phyloP scores from a whole-genome alignment of 1,140 invertebrate species.

The Marisa cornuarietis region DNA sequence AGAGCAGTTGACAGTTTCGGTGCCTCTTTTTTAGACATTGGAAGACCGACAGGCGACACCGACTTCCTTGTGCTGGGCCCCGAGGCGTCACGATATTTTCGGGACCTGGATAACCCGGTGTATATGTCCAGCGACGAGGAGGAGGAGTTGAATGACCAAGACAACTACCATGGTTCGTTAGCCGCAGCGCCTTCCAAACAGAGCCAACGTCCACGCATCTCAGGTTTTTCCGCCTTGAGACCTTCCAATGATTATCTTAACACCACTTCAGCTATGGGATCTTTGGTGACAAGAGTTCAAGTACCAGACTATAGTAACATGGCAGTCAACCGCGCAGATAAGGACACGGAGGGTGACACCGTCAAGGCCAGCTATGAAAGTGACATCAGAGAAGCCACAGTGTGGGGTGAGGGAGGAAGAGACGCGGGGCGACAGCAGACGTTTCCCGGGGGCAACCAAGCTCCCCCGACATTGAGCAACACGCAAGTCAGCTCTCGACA shows the following conservation, averaged over 20 bases:
- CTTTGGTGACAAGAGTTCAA: constrained; percentile 8
- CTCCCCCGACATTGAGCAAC: not conserved
- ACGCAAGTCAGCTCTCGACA: too few relatives aligned
- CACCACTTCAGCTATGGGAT: not conserved
- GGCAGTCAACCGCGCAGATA: not conserved
- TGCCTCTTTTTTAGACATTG: not conserved
- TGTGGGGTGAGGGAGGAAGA: too few relatives aligned
- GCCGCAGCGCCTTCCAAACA: not conserved
- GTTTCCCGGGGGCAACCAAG: not conserved
- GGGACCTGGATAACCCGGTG: constrained; percentile 23
- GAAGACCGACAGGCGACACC: not conserved
- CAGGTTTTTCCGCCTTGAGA: not conserved
- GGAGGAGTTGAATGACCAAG: not conserved
- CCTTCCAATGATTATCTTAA: constrained; percentile 18
- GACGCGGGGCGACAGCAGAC: not conserved
- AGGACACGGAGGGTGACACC: not conserved
- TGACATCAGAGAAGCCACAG: not conserved
- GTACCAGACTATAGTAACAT: constrained; percentile 6
- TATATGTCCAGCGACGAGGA: constrained; percentile 33
- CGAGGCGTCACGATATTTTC: not conserved
- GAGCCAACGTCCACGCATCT: not conserved
- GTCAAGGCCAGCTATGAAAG: not conserved
- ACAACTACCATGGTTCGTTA: not conserved
- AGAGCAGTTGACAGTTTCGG: not conserved
- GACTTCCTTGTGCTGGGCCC: not conserved